A percentile compares a stretch with the other conserved stretches of the same genome.
Conservation (phyloP, 2,888 invertebrate genomes). For the Galerucella nymphaeae region DNA sequence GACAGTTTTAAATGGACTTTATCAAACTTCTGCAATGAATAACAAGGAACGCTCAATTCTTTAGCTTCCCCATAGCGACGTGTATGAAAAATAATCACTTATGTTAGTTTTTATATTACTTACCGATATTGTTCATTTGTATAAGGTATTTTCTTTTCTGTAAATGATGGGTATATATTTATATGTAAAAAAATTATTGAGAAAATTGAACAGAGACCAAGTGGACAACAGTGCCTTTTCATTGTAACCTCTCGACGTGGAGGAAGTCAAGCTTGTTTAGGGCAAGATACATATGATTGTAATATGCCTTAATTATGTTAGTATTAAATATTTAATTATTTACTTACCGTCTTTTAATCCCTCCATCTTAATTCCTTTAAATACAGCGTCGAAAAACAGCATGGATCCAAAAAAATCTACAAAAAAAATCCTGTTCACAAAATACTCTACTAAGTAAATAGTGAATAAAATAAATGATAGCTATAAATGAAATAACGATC, state of each 20-base stretch:
- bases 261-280: constrained; percentile 54
- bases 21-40: background rate
- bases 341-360: constrained; percentile 21
- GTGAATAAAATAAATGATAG: too few species aligned
- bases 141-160: constrained; percentile 42
- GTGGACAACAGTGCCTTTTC: constrained; percentile 57
- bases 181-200: constrained; percentile 44
- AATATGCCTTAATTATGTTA: constrained; percentile 56
- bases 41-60: too few species aligned
- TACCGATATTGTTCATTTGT: constrained; percentile 45
- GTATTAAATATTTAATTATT: constrained; percentile 56
- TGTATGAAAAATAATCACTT: constrained; percentile 47
- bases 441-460: too few species aligned
- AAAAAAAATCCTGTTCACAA: too few species aligned
- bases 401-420: too few species aligned
- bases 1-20: background rate
- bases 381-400: too few species aligned
- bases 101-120: constrained; percentile 49
- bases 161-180: constrained; percentile 46
- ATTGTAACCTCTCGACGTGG: constrained; percentile 33
- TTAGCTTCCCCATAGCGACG: background rate
- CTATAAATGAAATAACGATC: too few species aligned
- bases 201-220: constrained; percentile 53
- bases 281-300: constrained; percentile 52
- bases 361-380: too few species aligned